These are phyloP conservation scores for Stichodactyla mertensii DNA, from an alignment of 64 coral and sea anemone genomes.

Conservation along the genomic window DNA sequence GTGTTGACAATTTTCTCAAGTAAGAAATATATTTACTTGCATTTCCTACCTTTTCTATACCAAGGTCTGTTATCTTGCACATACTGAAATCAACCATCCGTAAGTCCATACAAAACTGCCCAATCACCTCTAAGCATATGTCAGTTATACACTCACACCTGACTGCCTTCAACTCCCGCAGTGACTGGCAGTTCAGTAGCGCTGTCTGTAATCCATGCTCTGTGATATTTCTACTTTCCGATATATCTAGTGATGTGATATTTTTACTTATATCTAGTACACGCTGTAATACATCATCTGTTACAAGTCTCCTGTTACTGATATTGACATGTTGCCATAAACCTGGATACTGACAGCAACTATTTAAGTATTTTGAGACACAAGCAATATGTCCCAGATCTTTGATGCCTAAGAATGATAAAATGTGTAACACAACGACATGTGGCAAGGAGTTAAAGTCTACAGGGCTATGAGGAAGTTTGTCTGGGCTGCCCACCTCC, in stretches of 20 bases:
- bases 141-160: conserved; percentile 57
- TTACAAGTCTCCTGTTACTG: conserved; percentile 34
- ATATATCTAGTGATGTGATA: conserved; percentile 55
- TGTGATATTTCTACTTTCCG: conserved; percentile 56
- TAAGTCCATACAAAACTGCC: conserved; percentile 49
- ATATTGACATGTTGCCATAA: conserved; percentile 63
- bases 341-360: conserved; percentile 44
- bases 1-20: too few relatives aligned
- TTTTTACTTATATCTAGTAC: conserved; percentile 33
- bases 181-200: conserved; percentile 42
- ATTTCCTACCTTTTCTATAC: conserved; percentile 63
- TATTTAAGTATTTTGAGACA: conserved; percentile 73
- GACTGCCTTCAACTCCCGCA: conserved; percentile 43
- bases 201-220: conserved; percentile 46
- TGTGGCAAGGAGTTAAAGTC: conserved; percentile 62
- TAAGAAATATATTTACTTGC: too few relatives aligned
- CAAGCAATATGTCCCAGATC: conserved; percentile 33
- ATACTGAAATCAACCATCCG: conserved; percentile 67
- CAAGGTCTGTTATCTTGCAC: conserved; percentile 67
- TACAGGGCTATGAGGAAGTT: neutral
- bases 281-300: conserved; percentile 46
- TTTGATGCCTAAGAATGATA: conserved; percentile 65
- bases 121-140: conserved; percentile 45
- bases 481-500: neutral
- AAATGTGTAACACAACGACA: conserved; percentile 58